Conservation (phyloP, 2,797 vertebrate genomes). For the Mallotus villosus region DNA sequence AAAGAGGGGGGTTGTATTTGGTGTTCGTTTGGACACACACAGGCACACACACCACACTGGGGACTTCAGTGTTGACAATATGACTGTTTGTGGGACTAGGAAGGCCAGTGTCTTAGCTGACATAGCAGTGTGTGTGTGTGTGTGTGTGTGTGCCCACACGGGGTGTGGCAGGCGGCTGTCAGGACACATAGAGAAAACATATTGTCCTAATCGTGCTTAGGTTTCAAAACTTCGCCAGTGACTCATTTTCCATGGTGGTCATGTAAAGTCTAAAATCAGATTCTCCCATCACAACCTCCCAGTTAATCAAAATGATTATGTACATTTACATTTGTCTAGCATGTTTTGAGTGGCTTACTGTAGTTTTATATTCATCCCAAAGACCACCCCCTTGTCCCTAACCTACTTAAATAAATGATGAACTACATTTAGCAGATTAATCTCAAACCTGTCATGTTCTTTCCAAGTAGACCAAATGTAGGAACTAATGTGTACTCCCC, state of each 20-base stretch:
- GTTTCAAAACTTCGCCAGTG: not conserved
- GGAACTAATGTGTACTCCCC: slow-evolving; percentile 6
- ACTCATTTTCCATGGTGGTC: not conserved
- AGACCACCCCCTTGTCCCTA: not conserved
- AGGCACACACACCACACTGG: no score
- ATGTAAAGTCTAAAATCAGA: not conserved
- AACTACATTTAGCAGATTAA: not conserved
- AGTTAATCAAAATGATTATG: not conserved
- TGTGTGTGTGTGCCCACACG: not conserved
- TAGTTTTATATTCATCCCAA: not conserved
- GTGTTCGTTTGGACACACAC: no score
- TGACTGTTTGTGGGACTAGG: not conserved
- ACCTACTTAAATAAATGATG: not conserved
- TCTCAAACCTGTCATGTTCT: not conserved
- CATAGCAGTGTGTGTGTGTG: not conserved
- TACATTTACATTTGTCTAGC: not conserved
- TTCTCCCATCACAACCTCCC: not conserved
- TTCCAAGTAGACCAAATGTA: not conserved
- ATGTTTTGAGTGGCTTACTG: not conserved
- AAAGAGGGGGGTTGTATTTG: no score
- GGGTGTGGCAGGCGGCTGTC: slow-evolving; percentile 3
- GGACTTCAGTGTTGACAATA: not conserved
- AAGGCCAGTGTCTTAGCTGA: not conserved
- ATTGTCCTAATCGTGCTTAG: not conserved
- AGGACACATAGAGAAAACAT: not conserved